A percentile compares a stretch with the other conserved stretches of the same genome.
Evolutionary conservation across 2,888 invertebrate species (phyloP).

Genomic region (Tenthredo mesomela): DNA sequence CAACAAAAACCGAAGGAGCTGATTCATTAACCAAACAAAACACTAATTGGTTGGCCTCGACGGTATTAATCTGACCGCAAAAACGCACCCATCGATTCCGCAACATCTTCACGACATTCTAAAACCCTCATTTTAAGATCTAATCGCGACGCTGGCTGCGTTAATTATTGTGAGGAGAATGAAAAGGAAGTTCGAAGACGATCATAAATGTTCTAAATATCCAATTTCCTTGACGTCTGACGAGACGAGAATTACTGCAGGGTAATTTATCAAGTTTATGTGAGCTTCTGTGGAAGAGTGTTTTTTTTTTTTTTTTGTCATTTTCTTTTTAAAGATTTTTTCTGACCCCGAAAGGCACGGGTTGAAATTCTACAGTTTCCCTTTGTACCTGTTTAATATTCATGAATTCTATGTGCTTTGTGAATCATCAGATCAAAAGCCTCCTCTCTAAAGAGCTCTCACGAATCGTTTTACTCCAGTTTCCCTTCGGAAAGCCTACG

Average conservation of each 20-base stretch:
- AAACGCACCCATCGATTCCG: neutral
- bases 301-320: neutral
- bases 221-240: slow-evolving; percentile 14
- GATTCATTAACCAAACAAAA: slow-evolving; percentile 70
- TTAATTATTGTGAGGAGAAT: neutral
- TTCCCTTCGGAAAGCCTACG: slow-evolving; percentile 9
- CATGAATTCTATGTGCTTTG: slow-evolving; percentile 39
- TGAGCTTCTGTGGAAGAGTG: neutral
- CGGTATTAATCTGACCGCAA: slow-evolving; percentile 57
- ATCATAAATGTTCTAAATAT: neutral
- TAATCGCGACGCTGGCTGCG: neutral
- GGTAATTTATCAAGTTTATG: slow-evolving; percentile 25
- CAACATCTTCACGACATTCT: slow-evolving; percentile 4
- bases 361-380: slow-evolving; percentile 22
- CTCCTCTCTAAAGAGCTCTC: slow-evolving; percentile 36
- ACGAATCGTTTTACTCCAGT: slow-evolving; percentile 24
- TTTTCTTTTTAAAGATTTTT: slow-evolving; percentile 11
- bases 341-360: slow-evolving; percentile 28
- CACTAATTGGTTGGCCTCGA: slow-evolving; percentile 71
- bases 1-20: slow-evolving; percentile 37
- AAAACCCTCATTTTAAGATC: neutral
- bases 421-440: slow-evolving; percentile 40
- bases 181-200: neutral
- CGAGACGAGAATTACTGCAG: slow-evolving; percentile 1
- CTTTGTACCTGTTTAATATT: slow-evolving; percentile 38